These are phyloP conservation scores for Caenorhabditis sp. DNA, from an alignment of 2,888 invertebrate genomes.

Conservation along the genomic window DNA sequence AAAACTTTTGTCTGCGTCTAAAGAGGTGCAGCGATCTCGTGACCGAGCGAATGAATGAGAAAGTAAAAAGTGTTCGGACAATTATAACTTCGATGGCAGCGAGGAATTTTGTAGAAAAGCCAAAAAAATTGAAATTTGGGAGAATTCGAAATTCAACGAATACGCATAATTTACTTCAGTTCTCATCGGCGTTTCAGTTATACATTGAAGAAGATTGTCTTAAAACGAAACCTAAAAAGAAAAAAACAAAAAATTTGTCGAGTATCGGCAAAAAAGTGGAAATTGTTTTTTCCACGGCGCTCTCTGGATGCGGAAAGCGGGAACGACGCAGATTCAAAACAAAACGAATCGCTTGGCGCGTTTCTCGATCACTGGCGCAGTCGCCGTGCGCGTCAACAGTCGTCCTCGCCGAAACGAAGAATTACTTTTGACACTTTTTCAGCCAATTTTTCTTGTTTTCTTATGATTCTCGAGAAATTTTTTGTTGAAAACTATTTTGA, in stretches of 20 bases:
- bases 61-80: too few species aligned
- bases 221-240: too few species aligned
- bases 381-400: constrained; percentile 23
- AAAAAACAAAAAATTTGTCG: background rate
- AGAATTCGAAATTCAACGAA: background rate
- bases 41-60: too few species aligned
- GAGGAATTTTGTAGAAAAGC: background rate
- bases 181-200: background rate
- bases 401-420: background rate
- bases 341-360: constrained; percentile 16
- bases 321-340: too few species aligned
- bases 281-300: background rate
- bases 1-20: constrained; percentile 10
- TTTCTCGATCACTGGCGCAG: constrained; percentile 26
- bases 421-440: background rate
- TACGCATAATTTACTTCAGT: too few species aligned
- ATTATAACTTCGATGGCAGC: too few species aligned
- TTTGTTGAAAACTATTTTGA: too few species aligned
- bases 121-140: background rate
- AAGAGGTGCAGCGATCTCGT: background rate
- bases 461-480: too few species aligned
- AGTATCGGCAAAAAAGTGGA: background rate
- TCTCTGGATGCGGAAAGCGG: too few species aligned
- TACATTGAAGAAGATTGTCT: too few species aligned
- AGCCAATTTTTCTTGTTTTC: background rate